Base-by-base conservation (phyloP, 2,888 invertebrate species). In the Holacanthella duospinosa region DNA sequence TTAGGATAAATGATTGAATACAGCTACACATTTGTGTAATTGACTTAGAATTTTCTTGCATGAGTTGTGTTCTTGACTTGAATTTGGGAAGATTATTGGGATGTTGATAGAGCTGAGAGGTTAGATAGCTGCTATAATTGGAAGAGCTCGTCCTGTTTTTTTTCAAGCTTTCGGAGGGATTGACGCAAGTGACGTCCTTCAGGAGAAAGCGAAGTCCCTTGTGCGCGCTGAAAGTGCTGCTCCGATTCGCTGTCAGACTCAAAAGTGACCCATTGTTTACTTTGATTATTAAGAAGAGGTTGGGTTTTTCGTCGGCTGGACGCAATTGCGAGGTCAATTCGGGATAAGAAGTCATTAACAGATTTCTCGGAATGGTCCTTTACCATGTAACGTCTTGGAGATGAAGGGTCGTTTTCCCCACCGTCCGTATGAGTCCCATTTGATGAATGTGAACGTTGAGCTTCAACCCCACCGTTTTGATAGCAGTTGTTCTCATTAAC, bases 91-190 rank as follows among this genome's bases (percentile, higher is more conserved):
- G 55, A 53, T n/a, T 9, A 6, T 4, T 53, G 9, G 6, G 9
- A 21, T 9, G 48, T 9, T 9, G 48, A 21, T 4, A 4, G 48
- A 4, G 19, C 6, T 48, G 4, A 48, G 19, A 16, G 48, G 12
- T 9, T 48, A 21, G 48, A 21, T 28, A 55, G 59, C 26, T 59
- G 57, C 87, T 91, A 92, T 86, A 92, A 87, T 79, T 92, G 89
- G 78, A 91, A 93, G 76, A 92, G 84, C 77, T 92, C 91, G 74
- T 93, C 92, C 76, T 92, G 91, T 75, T 88, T 85, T 74, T 87
- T 83, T 79, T 91, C 89, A 69, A 90, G 82, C 74, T 88, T 85
- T 77, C 87, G 86, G 69, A 92, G 78, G 3, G 91, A 91, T 69
- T 85, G 86, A 76, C 86, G 86, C 27, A 92, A 86, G 74, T 85